A percentile compares a stretch with the other conserved stretches of the same genome.
Conservation (phyloP, 1,140 invertebrate species). For the Calephelis virginiensis region DNA sequence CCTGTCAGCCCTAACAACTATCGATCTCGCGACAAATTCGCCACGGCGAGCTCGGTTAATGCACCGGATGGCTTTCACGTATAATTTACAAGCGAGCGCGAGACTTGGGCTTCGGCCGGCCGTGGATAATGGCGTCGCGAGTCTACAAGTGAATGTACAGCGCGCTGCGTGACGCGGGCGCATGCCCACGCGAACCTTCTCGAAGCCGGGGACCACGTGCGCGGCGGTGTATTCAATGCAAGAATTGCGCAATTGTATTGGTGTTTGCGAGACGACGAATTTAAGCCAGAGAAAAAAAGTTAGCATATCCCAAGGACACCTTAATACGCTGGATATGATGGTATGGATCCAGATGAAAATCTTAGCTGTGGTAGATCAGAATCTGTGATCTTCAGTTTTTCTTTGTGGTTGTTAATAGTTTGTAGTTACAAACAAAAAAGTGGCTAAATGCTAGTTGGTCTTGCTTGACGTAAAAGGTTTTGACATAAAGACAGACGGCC, state of each 20-base stretch:
- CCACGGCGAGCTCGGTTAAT: slow-evolving; percentile 56
- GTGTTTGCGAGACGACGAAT: slow-evolving; percentile 26
- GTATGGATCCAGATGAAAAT: too few species aligned
- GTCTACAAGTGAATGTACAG: slow-evolving; percentile 7
- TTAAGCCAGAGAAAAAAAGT: too few species aligned
- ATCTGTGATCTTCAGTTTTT: too few species aligned
- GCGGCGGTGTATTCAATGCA: slow-evolving; percentile 26
- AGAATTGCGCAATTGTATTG: slow-evolving; percentile 41
- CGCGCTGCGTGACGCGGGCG: slow-evolving; percentile 30
- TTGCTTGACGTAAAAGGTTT: too few species aligned
- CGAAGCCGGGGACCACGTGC: slow-evolving; percentile 61
- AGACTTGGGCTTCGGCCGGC: slow-evolving; percentile 28
- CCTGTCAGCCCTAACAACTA: slow-evolving; percentile 30
- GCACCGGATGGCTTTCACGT: slow-evolving; percentile 64
- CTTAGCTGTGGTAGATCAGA: too few species aligned
- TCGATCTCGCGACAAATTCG: slow-evolving; percentile 69
- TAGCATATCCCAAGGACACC: too few species aligned
- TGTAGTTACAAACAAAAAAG: too few species aligned
- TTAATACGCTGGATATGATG: too few species aligned
- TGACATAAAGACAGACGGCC: too few species aligned
- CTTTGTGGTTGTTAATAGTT: too few species aligned
- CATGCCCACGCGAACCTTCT: slow-evolving; percentile 61
- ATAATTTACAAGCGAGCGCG: slow-evolving; percentile 15
- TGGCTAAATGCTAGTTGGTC: too few species aligned
- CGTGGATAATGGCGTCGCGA: slow-evolving; percentile 22